These are phyloP conservation scores for Ahaetulla prasina DNA, from an alignment of 2,113 vertebrate genomes.

Conservation along the genomic window DNA sequence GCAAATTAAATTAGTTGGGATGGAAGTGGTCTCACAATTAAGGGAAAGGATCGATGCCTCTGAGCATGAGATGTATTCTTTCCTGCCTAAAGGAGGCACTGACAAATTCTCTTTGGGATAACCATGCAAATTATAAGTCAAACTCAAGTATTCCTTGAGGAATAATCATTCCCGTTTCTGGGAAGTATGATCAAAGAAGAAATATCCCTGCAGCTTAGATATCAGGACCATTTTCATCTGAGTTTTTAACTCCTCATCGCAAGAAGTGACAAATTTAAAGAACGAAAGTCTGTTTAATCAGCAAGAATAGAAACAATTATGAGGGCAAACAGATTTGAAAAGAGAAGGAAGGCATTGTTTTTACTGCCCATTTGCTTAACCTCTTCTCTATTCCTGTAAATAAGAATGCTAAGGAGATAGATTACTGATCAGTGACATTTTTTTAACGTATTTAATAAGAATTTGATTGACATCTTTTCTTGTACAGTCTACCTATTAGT, in stretches of 20 bases:
- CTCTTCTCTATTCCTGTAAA: background rate
- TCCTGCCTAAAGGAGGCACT: background rate
- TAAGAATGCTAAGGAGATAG: background rate
- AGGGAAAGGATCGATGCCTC: background rate
- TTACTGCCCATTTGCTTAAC: background rate
- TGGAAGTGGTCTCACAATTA: background rate
- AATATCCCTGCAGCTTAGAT: background rate
- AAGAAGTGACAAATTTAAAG: background rate
- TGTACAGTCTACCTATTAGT: slow-evolving; percentile 48
- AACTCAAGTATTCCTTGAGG: background rate
- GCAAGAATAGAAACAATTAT: background rate
- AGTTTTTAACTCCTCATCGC: background rate
- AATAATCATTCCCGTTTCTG: background rate
- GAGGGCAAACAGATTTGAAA: background rate
- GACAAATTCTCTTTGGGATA: background rate
- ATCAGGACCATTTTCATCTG: background rate
- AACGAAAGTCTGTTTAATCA: background rate
- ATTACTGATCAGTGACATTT: background rate
- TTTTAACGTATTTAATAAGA: background rate
- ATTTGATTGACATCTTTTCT: slow-evolving; percentile 3
- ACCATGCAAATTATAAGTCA: background rate
- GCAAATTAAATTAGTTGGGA: background rate
- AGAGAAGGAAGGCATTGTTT: background rate
- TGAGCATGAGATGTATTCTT: background rate
- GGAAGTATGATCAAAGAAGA: background rate